Base-by-base conservation (phyloP, 2,888 invertebrate genomes). In the Stenolophus ochropezus region DNA sequence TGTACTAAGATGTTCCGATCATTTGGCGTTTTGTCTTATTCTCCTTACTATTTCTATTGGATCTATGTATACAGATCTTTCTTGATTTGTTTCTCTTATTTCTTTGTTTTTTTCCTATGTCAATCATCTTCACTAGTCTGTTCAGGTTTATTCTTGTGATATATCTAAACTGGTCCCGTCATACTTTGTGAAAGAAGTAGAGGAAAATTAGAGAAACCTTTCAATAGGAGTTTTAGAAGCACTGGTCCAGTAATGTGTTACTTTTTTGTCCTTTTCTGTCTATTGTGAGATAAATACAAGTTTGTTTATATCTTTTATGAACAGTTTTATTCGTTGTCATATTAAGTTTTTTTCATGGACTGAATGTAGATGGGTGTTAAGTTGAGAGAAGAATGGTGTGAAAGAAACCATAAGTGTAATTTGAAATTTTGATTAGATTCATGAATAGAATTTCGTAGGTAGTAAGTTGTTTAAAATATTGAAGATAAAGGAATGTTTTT, bases 221-320 rank as follows among this genome's bases (percentile, higher is more conserved):
- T n/a, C n/a, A n/a, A n/a, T n/a, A n/a, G n/a, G n/a, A n/a, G 33
- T 42, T 42, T 42, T 42, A 11, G 33, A 11, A 8, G 6, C n/a
- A 23, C 23, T 61, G 20, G 1, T 61, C 25, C 23, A 21, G 56
- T 53, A 53, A 53, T 53, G 8, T 6, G 53, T 21, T 14, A 14
- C 3, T 33, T 69, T 69, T 27, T 6, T 69, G 2, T 33, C 18
- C 27, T 69, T 33, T 69, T 16, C 5, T 18, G 27, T 11, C 16
- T 27, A 33, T 69, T 69, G 65, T 69, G 18, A 27, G 65, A 69
- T 69, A 69, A 69, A 69, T 69, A 69, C 33, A 27, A 69, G 65
- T 69, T 69, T 69, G 65, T 69, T 69, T 69, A 69, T 69, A 69
- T 69, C 65, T 69, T 69, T 69, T 69, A 69, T 69, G 65, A 69